phyloP scores from a whole-genome alignment of 1,140 invertebrate genomes.

The Prorops nasuta region DNA sequence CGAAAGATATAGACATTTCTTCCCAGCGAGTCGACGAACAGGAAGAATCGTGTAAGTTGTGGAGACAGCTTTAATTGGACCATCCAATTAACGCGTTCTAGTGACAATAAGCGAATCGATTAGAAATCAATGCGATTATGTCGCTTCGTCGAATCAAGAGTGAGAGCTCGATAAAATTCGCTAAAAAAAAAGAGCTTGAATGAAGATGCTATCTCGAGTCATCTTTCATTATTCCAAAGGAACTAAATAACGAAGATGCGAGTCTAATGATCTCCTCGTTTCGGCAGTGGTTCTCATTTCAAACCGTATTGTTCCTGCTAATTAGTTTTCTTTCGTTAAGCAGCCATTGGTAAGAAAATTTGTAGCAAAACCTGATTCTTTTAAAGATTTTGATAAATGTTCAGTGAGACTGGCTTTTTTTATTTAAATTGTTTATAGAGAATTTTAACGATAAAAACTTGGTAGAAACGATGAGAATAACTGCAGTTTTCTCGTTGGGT shows the following conservation, averaged over 20 bases:
- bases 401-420: too few relatives aligned
- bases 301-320: neutral
- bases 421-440: too few relatives aligned
- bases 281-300: conserved; percentile 30
- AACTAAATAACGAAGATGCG: conserved; percentile 47
- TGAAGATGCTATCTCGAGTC: conserved; percentile 40
- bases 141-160: conserved; percentile 34
- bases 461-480: too few relatives aligned
- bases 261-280: conserved; percentile 35
- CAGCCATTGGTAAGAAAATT: too few relatives aligned
- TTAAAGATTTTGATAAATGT: too few relatives aligned
- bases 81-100: conserved; percentile 44
- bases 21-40: too few relatives aligned
- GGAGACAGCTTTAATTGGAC: conserved; percentile 38
- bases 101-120: conserved; percentile 48
- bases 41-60: too few relatives aligned
- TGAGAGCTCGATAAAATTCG: conserved; percentile 13
- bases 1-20: too few relatives aligned
- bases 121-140: conserved; percentile 51
- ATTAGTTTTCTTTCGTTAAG: too few relatives aligned
- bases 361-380: too few relatives aligned
- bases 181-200: conserved; percentile 6
- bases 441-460: too few relatives aligned
- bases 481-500: too few relatives aligned
- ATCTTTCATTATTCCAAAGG: conserved; percentile 52